These are phyloP conservation scores for Otus scops DNA, from an alignment of 2,797 vertebrate species.

Conservation along the genomic window DNA sequence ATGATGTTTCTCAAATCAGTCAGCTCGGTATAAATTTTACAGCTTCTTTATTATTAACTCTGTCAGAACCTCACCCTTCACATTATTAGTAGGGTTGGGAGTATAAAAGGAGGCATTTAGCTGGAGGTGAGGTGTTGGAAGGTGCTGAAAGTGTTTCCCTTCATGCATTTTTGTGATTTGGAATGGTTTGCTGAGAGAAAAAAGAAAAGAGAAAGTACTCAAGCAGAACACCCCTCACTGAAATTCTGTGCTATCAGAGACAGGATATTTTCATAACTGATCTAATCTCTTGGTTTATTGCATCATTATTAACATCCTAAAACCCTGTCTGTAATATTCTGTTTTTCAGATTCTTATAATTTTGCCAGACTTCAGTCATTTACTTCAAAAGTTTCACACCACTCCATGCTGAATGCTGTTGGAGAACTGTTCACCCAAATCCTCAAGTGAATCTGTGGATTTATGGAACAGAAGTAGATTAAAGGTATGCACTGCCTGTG, in stretches of 20 bases:
- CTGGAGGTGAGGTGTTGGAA: neutral
- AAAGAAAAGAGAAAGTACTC: neutral
- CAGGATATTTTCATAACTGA: neutral
- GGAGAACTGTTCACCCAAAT: neutral
- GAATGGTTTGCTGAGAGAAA: neutral
- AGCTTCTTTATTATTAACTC: neutral
- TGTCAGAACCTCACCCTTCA: neutral
- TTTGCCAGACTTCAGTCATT: neutral
- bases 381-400: neutral
- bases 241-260: neutral
- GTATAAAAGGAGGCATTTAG: neutral
- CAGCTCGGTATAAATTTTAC: neutral
- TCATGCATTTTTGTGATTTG: neutral
- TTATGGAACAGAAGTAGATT: neutral
- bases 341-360: neutral
- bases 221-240: neutral
- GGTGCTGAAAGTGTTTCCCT: neutral
- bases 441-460: neutral
- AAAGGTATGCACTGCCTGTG: neutral
- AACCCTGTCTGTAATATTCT: neutral
- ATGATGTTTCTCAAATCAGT: neutral
- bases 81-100: neutral
- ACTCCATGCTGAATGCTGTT: neutral
- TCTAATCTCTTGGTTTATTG: neutral
- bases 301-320: neutral